These are phyloP conservation scores for Vanessa atalanta DNA, from an alignment of 1,140 invertebrate species.

Conservation along the genomic window DNA sequence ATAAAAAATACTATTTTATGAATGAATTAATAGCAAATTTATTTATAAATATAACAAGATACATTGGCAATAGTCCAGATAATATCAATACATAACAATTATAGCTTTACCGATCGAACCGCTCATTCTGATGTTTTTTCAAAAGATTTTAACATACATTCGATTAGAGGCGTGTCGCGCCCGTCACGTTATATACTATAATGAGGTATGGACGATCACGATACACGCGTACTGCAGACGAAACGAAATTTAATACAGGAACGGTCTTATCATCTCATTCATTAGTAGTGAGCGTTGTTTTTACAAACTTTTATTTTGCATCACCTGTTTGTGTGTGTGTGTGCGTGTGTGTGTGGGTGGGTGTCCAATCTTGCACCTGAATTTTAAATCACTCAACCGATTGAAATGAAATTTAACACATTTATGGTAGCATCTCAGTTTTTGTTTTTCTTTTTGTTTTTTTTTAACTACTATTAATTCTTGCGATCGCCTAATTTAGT, in stretches of 20 bases:
- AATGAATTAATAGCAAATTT: not conserved
- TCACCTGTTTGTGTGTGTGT: too few species aligned
- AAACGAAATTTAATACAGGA: constrained; percentile 26
- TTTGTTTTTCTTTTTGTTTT: too few species aligned
- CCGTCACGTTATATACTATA: constrained; percentile 8
- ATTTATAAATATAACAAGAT: not conserved
- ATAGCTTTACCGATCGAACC: constrained; percentile 1
- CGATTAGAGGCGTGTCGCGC: constrained; percentile 6
- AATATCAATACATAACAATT: not conserved
- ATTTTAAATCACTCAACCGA: too few species aligned
- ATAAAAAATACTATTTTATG: too few species aligned
- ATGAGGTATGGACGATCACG: constrained; percentile 3
- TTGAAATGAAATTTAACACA: too few species aligned
- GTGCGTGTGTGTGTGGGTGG: too few species aligned
- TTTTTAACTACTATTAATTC: too few species aligned
- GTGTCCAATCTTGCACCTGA: too few species aligned
- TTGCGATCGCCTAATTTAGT: too few species aligned
- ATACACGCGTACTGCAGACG: constrained; percentile 17
- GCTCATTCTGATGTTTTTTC: not conserved
- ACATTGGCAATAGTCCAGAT: constrained; percentile 6
- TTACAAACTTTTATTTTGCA: not conserved
- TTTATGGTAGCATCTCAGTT: too few species aligned
- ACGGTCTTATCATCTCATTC: not conserved
- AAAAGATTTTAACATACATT: not conserved
- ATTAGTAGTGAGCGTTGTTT: not conserved